These are phyloP conservation scores for Drosophila ambigua DNA, from an alignment of 1,140 invertebrate species.

Conservation along the genomic window DNA sequence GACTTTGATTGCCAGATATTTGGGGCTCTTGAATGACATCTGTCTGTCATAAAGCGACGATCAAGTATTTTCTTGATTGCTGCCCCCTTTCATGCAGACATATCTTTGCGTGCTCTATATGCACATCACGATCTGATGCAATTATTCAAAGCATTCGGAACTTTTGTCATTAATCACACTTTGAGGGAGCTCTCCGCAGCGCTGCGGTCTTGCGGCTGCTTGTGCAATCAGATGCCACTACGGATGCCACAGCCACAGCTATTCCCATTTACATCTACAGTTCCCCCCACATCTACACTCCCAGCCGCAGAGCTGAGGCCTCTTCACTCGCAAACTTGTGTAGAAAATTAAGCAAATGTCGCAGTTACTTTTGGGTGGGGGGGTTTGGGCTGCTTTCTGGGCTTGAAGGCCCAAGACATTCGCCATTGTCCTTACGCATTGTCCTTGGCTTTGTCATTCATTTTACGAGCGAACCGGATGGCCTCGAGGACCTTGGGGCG, in stretches of 20 bases:
- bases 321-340: too few species aligned
- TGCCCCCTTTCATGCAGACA: too few species aligned
- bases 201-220: conserved; percentile 13
- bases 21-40: too few species aligned
- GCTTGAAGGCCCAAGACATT: conserved; percentile 23
- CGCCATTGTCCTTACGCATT: conserved; percentile 36
- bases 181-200: conserved; percentile 10
- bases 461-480: conserved; percentile 3
- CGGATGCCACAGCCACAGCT: not conserved
- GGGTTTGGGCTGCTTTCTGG: too few species aligned
- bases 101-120: too few species aligned
- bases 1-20: too few species aligned
- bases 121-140: conserved; percentile 20
- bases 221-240: conserved; percentile 26
- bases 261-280: not conserved
- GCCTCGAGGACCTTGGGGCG: conserved; percentile 22
- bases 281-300: not conserved
- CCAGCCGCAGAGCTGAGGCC: too few species aligned
- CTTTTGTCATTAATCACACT: conserved; percentile 41
- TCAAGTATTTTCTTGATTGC: too few species aligned
- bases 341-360: too few species aligned
- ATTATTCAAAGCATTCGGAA: conserved; percentile 19
- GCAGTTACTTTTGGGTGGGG: too few species aligned
- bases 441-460: conserved; percentile 45
- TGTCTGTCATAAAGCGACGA: too few species aligned